phyloP scores from a whole-genome alignment of 2,113 vertebrate species.

The Apus apus region DNA sequence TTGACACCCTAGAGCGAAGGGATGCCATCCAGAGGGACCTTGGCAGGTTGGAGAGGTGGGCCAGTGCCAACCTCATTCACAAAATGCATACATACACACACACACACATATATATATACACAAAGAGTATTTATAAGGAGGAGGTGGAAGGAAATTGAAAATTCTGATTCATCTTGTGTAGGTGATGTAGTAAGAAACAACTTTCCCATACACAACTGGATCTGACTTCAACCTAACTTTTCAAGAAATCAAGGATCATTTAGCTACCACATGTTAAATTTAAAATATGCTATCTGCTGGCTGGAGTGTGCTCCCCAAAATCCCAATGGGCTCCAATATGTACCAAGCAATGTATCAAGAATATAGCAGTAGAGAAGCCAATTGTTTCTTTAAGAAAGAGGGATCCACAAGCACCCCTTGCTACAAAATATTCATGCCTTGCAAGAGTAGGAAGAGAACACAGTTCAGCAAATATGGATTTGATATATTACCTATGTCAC shows the following conservation, averaged over 20 bases:
- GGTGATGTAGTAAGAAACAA: background rate
- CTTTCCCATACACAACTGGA: background rate
- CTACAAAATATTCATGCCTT: background rate
- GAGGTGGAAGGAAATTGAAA: background rate
- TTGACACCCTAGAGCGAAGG: no score
- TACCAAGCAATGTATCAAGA: background rate
- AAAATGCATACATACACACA: background rate
- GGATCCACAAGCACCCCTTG: background rate
- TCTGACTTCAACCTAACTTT: background rate
- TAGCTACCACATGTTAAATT: background rate
- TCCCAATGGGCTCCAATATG: background rate
- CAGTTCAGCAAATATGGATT: background rate
- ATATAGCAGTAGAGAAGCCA: background rate
- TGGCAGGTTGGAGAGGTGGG: no score
- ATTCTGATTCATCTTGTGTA: background rate
- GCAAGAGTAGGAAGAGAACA: background rate
- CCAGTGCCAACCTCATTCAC: no score
- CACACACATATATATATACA: no score
- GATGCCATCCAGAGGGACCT: no score
- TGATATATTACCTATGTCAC: background rate
- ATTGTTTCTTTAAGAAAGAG: background rate
- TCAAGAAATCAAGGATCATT: background rate
- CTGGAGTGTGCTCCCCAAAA: background rate
- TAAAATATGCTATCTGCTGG: background rate
- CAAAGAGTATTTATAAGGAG: background rate